These are phyloP conservation scores for Diorhabda elongata DNA, from an alignment of 1,140 invertebrate genomes.

Conservation along the genomic window DNA sequence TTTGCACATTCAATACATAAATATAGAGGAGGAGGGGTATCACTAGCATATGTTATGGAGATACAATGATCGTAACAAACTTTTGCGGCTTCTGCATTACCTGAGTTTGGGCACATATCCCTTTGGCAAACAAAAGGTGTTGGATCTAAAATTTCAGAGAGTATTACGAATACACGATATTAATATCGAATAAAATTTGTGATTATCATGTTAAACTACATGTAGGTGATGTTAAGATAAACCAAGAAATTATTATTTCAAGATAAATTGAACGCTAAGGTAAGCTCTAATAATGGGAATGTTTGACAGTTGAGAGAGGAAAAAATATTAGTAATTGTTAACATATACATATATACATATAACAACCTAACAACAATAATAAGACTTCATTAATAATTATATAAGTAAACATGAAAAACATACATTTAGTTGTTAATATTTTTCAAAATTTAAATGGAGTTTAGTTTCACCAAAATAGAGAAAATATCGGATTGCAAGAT, in stretches of 20 bases:
- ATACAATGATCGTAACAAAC: conserved; percentile 86
- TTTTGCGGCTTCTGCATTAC: conserved; percentile 83
- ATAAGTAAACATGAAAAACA: no score
- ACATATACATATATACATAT: no score
- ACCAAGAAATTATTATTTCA: neutral
- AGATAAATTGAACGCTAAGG: neutral
- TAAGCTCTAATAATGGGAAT: neutral
- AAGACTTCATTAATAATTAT: no score
- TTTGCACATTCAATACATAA: conserved; percentile 96
- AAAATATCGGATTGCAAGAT: no score
- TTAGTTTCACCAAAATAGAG: no score
- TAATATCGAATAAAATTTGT: conserved; percentile 7
- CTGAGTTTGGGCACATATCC: conserved; percentile 77
- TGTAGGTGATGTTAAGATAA: neutral
- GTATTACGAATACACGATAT: neutral
- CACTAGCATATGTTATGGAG: conserved; percentile 75
- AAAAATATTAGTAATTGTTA: no score
- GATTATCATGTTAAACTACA: neutral
- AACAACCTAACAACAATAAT: no score
- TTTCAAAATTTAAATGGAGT: no score
- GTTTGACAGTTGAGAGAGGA: no score
- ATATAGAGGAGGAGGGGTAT: conserved; percentile 89
- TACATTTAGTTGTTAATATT: no score
- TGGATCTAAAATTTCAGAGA: conserved; percentile 48
- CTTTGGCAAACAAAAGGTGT: conserved; percentile 79